Conservation (phyloP, 2,888 invertebrate species). For the Dicranocentrus wangi region DNA sequence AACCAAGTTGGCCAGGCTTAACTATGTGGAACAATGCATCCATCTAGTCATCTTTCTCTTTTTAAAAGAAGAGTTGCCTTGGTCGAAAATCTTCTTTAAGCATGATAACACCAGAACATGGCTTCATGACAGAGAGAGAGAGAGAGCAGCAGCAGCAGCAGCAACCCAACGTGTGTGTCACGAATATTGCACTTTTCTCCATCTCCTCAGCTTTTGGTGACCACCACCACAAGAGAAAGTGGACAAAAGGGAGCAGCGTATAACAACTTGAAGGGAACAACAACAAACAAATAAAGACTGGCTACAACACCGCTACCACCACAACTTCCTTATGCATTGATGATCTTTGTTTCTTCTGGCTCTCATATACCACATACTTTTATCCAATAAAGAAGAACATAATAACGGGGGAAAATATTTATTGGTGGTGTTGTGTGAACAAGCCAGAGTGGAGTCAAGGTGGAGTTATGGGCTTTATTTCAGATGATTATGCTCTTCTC, state of each 20-base stretch:
- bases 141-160: too few relatives aligned
- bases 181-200: constrained; percentile 8
- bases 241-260: constrained; percentile 15
- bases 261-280: constrained; percentile 1
- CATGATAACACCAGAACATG: constrained; percentile 30
- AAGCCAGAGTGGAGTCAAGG: constrained; percentile 28
- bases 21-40: constrained; percentile 55
- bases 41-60: constrained; percentile 41
- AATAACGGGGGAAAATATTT: constrained; percentile 1
- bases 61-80: constrained; percentile 52
- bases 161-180: not conserved
- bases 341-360: constrained; percentile 19
- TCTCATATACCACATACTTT: not conserved
- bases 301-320: too few relatives aligned
- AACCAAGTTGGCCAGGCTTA: constrained; percentile 51
- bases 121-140: constrained; percentile 29
- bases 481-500: constrained; percentile 60
- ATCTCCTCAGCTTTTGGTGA: not conserved
- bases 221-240: not conserved
- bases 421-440: constrained; percentile 7
- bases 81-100: constrained; percentile 60
- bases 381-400: constrained; percentile 2
- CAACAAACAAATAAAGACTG: constrained; percentile 17
- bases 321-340: constrained; percentile 34
- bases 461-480: constrained; percentile 66